A percentile compares a stretch with the other conserved stretches of the same genome.
phyloP scores from a whole-genome alignment of 92 coral and sea anemone genomes.

The Muricea muricata region DNA sequence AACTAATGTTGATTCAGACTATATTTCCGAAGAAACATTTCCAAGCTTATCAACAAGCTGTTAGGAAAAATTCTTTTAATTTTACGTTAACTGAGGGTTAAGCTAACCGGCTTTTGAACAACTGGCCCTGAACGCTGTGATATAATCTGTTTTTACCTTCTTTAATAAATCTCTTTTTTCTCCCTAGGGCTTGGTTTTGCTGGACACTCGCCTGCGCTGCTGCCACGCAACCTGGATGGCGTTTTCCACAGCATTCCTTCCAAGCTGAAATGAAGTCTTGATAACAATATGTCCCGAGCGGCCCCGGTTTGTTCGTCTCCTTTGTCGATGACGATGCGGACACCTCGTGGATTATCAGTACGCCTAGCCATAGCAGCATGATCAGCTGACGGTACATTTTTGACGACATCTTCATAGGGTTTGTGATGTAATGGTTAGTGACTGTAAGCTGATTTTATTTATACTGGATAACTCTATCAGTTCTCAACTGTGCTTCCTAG shows the following conservation, averaged over 20 bases:
- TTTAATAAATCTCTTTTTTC: not conserved
- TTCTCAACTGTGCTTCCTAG: too few relatives aligned
- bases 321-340: not conserved
- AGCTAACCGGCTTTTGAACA: too few relatives aligned
- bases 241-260: conserved; percentile 28
- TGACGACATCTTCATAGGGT: conserved; percentile 1
- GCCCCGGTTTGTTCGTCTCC: conserved; percentile 23
- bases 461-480: too few relatives aligned
- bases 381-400: not conserved
- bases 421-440: too few relatives aligned
- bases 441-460: too few relatives aligned
- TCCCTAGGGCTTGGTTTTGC: conserved; percentile 8
- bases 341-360: conserved; percentile 18
- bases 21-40: too few relatives aligned
- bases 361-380: not conserved
- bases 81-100: too few relatives aligned
- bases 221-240: conserved; percentile 4
- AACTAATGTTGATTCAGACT: too few relatives aligned
- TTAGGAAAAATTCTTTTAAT: too few relatives aligned
- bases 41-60: too few relatives aligned
- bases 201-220: conserved; percentile 21
- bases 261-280: conserved; percentile 12
- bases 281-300: not conserved
- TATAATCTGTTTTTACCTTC: too few relatives aligned
- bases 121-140: too few relatives aligned